These are phyloP conservation scores for Philereme vetulata DNA, from an alignment of 2,888 invertebrate species.

Conservation along the genomic window DNA sequence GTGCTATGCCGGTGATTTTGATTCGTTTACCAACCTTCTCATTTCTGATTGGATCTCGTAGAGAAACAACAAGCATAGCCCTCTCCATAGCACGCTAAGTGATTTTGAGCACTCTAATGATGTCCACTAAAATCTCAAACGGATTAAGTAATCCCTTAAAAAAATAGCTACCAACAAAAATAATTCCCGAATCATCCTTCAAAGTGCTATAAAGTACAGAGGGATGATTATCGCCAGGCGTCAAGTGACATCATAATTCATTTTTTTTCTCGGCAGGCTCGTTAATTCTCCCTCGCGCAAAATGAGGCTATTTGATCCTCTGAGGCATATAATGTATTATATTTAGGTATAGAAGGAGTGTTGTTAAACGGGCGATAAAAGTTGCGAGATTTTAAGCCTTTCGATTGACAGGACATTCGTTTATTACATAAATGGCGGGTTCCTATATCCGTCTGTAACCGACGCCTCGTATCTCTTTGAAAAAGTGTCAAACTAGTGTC, in stretches of 20 bases:
- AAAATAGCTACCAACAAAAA: slow-evolving; percentile 46
- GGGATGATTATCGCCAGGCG: slow-evolving; percentile 56
- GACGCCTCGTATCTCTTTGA: no score
- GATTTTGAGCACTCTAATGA: no score
- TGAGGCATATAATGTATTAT: slow-evolving; percentile 45
- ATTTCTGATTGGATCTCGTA: no score
- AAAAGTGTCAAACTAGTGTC: no score
- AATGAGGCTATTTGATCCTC: slow-evolving; percentile 61
- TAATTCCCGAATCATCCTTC: slow-evolving; percentile 52
- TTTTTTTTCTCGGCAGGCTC: slow-evolving; percentile 54
- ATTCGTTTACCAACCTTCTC: no score
- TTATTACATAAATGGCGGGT: no score
- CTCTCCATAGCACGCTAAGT: no score
- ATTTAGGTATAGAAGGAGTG: slow-evolving; percentile 8
- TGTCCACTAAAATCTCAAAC: no score
- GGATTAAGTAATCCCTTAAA: neutral
- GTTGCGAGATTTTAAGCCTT: neutral
- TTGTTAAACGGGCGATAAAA: slow-evolving; percentile 15
- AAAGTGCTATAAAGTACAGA: slow-evolving; percentile 56
- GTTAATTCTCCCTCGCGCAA: slow-evolving; percentile 59
- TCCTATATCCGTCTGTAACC: no score
- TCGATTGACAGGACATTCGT: no score
- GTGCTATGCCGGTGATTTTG: no score
- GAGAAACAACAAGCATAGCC: no score
- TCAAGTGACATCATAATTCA: slow-evolving; percentile 63